phyloP scores from a whole-genome alignment of 2,797 vertebrate genomes.

The Thaleichthys pacificus region DNA sequence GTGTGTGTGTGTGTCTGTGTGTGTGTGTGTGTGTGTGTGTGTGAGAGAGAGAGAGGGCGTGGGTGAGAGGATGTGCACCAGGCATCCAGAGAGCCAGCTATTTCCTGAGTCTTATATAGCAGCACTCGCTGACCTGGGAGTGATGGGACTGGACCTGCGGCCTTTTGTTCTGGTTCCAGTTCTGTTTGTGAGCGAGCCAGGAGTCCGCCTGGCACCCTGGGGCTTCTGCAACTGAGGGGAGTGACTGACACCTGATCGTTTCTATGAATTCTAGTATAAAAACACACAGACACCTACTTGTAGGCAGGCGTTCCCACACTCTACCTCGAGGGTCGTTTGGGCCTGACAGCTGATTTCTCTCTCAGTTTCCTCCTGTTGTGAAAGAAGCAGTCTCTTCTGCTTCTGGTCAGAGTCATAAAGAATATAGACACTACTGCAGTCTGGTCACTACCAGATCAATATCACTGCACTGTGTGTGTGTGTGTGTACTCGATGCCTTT shows the following conservation, averaged over 20 bases:
- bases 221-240: too few relatives aligned
- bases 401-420: slow-evolving; percentile 38
- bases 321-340: too few relatives aligned
- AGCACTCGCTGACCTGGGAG: background rate
- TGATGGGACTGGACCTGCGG: too few relatives aligned
- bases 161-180: too few relatives aligned
- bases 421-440: slow-evolving; percentile 31
- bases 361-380: background rate
- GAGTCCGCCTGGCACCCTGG: too few relatives aligned
- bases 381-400: slow-evolving; percentile 28
- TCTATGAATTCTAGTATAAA: too few relatives aligned
- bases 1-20: background rate
- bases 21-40: background rate
- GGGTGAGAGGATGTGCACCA: slow-evolving; percentile 1
- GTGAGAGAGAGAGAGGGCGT: background rate
- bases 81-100: background rate
- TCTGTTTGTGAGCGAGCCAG: too few relatives aligned
- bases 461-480: slow-evolving; percentile 2
- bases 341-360: background rate
- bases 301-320: too few relatives aligned
- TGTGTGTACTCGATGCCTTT: background rate
- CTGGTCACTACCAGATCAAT: slow-evolving; percentile 4
- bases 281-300: background rate
- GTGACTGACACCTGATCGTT: background rate
- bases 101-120: background rate